Evolutionary conservation across 2,797 vertebrate genomes (phyloP).

Genomic region (Chloroceryle amazona): DNA sequence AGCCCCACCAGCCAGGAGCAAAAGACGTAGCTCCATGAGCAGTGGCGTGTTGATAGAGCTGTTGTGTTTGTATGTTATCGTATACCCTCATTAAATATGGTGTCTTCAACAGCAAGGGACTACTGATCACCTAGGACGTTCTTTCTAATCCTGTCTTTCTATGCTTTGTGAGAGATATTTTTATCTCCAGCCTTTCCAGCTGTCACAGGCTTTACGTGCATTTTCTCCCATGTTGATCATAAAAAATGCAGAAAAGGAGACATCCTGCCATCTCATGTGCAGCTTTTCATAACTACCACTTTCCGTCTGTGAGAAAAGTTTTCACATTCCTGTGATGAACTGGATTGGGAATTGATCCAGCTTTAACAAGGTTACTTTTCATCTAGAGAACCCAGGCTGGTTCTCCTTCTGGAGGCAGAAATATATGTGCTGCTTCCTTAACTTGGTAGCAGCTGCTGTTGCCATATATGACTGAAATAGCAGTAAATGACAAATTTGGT

Average conservation of each 20-base stretch:
- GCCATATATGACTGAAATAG: background rate
- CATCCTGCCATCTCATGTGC: background rate
- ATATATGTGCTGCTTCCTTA: background rate
- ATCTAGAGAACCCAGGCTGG: background rate
- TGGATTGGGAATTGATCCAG: background rate
- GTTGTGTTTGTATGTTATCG: accelerated
- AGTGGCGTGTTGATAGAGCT: accelerated
- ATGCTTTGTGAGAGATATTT: background rate
- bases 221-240: background rate
- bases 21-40: background rate
- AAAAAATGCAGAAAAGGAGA: background rate
- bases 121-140: background rate
- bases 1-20: background rate
- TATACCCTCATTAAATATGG: background rate
- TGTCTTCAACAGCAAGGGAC: background rate
- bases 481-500: background rate
- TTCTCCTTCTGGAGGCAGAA: background rate
- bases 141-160: background rate
- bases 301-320: background rate
- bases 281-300: background rate
- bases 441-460: background rate
- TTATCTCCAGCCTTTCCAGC: background rate
- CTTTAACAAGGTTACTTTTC: background rate
- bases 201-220: background rate
- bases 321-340: background rate